A percentile compares a stretch with the other conserved stretches of the same genome.
Conservation (phyloP, 2,113 vertebrate genomes). For the Nasalis larvatus region DNA sequence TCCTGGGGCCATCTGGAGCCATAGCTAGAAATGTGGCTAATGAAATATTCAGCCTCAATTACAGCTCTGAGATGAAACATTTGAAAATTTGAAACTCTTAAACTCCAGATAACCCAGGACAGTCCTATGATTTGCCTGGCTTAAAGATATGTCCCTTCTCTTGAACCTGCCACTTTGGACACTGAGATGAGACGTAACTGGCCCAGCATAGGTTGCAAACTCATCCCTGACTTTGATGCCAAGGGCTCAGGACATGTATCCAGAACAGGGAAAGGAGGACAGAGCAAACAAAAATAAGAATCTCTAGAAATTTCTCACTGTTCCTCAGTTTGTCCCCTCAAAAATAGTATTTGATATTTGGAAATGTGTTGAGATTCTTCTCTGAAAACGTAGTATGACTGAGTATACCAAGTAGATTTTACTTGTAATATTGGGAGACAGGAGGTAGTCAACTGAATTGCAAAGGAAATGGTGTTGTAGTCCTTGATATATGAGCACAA, state of each 20-base stretch:
- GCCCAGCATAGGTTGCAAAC: background rate
- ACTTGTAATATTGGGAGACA: background rate
- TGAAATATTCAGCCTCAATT: background rate
- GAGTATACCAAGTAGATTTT: background rate
- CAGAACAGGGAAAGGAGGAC: background rate
- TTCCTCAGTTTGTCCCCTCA: background rate
- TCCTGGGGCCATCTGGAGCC: background rate
- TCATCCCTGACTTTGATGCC: background rate
- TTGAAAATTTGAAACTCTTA: background rate
- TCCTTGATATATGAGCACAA: background rate
- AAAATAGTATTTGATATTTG: background rate
- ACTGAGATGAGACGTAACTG: background rate
- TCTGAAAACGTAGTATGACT: background rate
- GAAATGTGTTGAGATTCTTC: background rate
- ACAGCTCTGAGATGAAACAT: background rate
- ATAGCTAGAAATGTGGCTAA: background rate
- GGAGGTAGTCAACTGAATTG: background rate
- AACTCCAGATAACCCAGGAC: background rate
- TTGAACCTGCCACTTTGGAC: background rate
- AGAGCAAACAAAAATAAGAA: background rate
- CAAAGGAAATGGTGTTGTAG: background rate
- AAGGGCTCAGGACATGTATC: background rate
- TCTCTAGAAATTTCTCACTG: background rate
- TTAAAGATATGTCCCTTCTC: background rate
- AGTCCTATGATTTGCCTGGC: background rate